Conservation (phyloP, 2,797 vertebrate genomes). For the Malacoraja senta region DNA sequence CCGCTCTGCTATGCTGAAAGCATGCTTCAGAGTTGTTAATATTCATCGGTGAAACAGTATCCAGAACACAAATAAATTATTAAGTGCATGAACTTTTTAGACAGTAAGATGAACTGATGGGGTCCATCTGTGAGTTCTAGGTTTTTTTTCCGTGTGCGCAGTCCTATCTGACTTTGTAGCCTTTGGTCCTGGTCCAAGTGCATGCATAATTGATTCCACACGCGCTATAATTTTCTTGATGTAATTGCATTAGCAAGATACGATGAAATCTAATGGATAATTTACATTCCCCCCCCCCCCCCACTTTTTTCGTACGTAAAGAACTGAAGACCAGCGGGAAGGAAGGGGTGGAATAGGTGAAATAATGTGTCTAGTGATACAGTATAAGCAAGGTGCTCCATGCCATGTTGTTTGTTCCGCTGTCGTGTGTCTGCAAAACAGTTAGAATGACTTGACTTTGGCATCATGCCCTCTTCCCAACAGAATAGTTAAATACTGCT, state of each 20-base stretch:
- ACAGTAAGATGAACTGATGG: constrained; percentile 99
- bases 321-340: neutral
- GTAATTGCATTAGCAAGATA: constrained; percentile 98
- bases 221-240: constrained; percentile 97
- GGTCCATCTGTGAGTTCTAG: constrained; percentile 89
- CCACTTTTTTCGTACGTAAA: neutral
- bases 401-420: constrained; percentile 20
- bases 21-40: constrained; percentile 96
- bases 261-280: constrained; percentile 98
- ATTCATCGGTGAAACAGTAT: constrained; percentile 98
- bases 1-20: constrained; percentile 74
- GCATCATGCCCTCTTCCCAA: neutral
- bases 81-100: constrained; percentile 99
- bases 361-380: neutral
- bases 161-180: constrained; percentile 81
- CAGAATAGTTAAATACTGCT: constrained; percentile 28
- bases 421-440: constrained; percentile 10
- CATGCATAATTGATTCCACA: constrained; percentile 98
- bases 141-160: constrained; percentile 60
- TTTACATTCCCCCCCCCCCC: constrained; percentile 61
- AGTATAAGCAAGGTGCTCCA: constrained; percentile 14
- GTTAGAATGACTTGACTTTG: constrained; percentile 1
- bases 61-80: constrained; percentile 99
- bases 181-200: constrained; percentile 90
- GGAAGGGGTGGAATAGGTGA: neutral